phyloP scores from a whole-genome alignment of 2,113 vertebrate genomes.

The Seriola dumerili region DNA sequence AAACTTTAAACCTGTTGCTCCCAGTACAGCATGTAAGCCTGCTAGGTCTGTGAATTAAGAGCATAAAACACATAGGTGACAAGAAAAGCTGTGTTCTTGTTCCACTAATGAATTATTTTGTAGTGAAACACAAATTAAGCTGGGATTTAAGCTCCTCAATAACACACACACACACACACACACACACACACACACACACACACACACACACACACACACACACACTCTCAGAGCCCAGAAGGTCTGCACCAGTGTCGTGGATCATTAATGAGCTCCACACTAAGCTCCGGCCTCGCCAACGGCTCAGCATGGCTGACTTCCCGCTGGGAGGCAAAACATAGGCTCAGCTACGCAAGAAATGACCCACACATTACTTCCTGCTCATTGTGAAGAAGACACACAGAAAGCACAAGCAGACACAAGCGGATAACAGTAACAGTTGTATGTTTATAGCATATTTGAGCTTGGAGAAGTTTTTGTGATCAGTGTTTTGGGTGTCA shows the following conservation, averaged over 20 bases:
- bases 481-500: neutral
- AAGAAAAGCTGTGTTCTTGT: slow-evolving; percentile 1
- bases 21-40: neutral
- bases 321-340: slow-evolving; percentile 65
- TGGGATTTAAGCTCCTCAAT: neutral
- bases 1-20: neutral
- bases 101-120: slow-evolving; percentile 34
- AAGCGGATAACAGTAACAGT: neutral
- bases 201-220: slow-evolving; percentile 16
- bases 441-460: neutral
- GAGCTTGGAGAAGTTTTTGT: neutral
- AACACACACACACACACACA: slow-evolving; percentile 19
- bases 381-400: slow-evolving; percentile 34
- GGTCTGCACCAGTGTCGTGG: slow-evolving; percentile 36
- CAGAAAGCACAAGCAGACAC: neutral
- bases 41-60: neutral
- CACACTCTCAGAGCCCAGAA: slow-evolving; percentile 24
- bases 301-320: slow-evolving; percentile 60
- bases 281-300: slow-evolving; percentile 48
- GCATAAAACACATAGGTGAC: neutral
- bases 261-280: slow-evolving; percentile 70
- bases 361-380: slow-evolving; percentile 49
- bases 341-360: slow-evolving; percentile 54
- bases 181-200: neutral
- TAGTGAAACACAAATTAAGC: slow-evolving; percentile 19